Base-by-base conservation (phyloP, 2,113 vertebrate species). In the Anolis carolinensis region DNA sequence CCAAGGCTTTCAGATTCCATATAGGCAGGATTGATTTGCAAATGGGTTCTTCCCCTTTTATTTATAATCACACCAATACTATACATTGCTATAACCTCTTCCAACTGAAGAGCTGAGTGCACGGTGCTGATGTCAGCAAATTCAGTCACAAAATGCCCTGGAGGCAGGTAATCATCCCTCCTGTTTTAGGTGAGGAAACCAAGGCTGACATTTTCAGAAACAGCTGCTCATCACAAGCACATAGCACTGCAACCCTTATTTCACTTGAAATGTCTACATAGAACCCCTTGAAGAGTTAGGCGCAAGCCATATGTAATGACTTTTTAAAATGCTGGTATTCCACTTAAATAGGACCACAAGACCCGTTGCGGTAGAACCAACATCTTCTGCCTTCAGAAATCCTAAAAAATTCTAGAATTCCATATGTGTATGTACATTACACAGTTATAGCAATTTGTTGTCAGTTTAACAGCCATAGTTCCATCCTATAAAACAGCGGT, bases 151-250 rank as follows among this genome's bases (percentile, higher is more conserved):
- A 74, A 77, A 78, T n/a, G 8, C 83, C 62, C 83, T 85, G 44
- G 34, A 85, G 74, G 85, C 85, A 82, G 63, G 73, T 55, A 44
- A 77, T 71, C 85, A 44, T 72, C 39, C 48, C 63, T 59, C 62
- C 71, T 70, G 50, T 59, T 82, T 77, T 82, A 87, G 72, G 34
- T 59, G 79, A 82, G 10, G 34, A 82, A 82, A 81, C 39, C 48
- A 44, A 78, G 32, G 32, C 27, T 70, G 48, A 81, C 80, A 70
- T 68, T 81, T 52, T 36, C 85, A 81, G 62, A 50, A 70, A 32
- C 63, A n/a, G 62, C 48, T 27, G 71, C 16, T 81, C 72, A 34
- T 82, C 21, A n/a, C 20, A 52, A 68, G 48, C 25, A 76, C 62
- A 36, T 59, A 77, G 44, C 10, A 34, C 7, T 52, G 44, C 73